phyloP scores from a whole-genome alignment of 2,888 invertebrate species.

The Meloe dianella region DNA sequence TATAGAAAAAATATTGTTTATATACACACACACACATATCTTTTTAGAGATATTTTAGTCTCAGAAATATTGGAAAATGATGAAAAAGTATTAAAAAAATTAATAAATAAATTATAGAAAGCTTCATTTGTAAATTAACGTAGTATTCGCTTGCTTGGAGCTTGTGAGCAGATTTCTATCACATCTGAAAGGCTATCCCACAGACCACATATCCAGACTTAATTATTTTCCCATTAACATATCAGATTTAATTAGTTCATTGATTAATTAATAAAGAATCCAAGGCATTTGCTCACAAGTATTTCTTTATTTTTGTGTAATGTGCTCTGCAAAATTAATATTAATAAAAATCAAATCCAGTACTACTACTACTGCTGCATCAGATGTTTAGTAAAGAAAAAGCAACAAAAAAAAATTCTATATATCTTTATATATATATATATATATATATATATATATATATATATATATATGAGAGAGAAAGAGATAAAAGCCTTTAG shows the following conservation, averaged over 20 bases:
- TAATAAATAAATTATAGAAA: slow-evolving; percentile 20
- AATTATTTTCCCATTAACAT: not conserved
- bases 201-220: not conserved
- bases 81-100: not conserved
- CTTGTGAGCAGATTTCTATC: slow-evolving; percentile 34
- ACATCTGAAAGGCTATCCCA: not conserved
- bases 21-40: slow-evolving; percentile 43
- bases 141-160: slow-evolving; percentile 31
- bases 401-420: not conserved
- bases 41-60: slow-evolving; percentile 45
- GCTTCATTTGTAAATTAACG: slow-evolving; percentile 32
- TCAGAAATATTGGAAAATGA: slow-evolving; percentile 16
- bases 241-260: not conserved
- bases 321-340: slow-evolving; percentile 23
- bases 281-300: slow-evolving; percentile 28
- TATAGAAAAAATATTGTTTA: slow-evolving; percentile 50
- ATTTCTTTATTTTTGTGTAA: slow-evolving; percentile 28
- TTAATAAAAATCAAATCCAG: not conserved
- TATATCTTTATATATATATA: not conserved
- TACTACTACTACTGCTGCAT: slow-evolving; percentile 16
- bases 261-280: not conserved
- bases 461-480: too few species aligned
- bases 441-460: too few species aligned
- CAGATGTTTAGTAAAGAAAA: slow-evolving; percentile 26
- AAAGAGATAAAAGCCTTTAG: slow-evolving; percentile 24